Evolutionary conservation across 2,888 invertebrate genomes (phyloP).

Genomic region (Mystacides longicornis): DNA sequence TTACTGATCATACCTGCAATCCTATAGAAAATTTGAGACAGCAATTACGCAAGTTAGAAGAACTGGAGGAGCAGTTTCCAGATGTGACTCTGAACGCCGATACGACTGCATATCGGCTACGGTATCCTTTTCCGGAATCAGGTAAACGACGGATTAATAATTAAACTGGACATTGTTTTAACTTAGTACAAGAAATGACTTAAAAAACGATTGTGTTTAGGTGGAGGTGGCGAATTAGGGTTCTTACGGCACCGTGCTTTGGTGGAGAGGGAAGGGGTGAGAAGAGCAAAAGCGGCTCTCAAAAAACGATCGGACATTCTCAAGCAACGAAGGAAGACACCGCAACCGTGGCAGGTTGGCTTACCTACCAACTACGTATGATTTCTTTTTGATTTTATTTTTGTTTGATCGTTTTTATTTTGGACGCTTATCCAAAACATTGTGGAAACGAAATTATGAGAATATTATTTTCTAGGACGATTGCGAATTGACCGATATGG

Average conservation of each 20-base stretch:
- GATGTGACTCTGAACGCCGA: conserved; percentile 57
- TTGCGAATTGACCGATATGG: conserved; percentile 75
- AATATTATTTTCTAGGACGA: conserved; percentile 55
- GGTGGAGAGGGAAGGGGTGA: conserved; percentile 72
- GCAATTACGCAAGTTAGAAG: conserved; percentile 73
- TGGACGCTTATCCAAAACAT: background rate
- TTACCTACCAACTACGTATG: background rate
- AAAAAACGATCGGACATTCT: conserved; percentile 61
- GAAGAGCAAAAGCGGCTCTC: conserved; percentile 72
- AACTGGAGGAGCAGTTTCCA: conserved; percentile 74
- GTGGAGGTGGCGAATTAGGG: conserved; percentile 60
- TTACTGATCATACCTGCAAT: conserved; percentile 56
- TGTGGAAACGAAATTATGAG: conserved; percentile 10
- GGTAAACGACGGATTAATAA: conserved; percentile 36
- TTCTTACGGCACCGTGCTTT: conserved; percentile 78
- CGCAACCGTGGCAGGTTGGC: conserved; percentile 34
- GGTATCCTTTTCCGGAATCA: conserved; percentile 74
- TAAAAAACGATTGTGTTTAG: too few species aligned
- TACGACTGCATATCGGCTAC: conserved; percentile 67
- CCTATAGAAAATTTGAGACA: conserved; percentile 74
- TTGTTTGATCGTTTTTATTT: background rate
- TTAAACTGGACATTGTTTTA: too few species aligned
- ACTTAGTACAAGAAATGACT: too few species aligned
- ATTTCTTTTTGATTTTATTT: background rate
- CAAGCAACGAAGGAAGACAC: conserved; percentile 54